Evolutionary conservation across 2,888 invertebrate genomes (phyloP), one percentile per base, ranked within the genome.

Genomic region (Dendrolimus houi): DNA sequence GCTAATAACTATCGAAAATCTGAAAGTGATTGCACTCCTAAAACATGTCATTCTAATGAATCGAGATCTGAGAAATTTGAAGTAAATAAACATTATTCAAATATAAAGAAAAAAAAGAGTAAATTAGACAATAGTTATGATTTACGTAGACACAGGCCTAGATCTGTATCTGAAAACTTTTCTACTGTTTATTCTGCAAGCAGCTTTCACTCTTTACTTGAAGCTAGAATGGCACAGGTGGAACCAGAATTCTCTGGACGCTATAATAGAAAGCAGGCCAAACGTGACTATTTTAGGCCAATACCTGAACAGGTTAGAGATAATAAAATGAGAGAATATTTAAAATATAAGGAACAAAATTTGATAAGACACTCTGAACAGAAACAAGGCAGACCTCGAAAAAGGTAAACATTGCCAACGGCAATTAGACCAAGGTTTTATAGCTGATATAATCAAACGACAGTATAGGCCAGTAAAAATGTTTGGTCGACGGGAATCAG

Each of bases 381-480:
- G 6, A 68, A 64, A 58, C 58, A 61, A 52, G 63, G 42, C 41
- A 72, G 62, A 59, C 59, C 62, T 58, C 64, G 62, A 53, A 78
- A 70, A 62, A 60, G 62, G 62, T 13, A 77, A 66, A 59, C 64
- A 69, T 57, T 61, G 60, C 12, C 58, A 58, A 54, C 60, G 64
- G 53, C 72, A 77, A 55, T 56, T 86, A 12, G 84, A 87, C 64
- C 66, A 79, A 58, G 78, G 85, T 56, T 89, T 80, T 61, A 89
- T 88, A 65, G 75, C 78, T 40, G 85, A 87, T 57, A 83, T 89
- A 59, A 86, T 89, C 52, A 78, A 67, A 61, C 72, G 75, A 56
- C 89, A 89, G 66, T 89, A 89, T 59, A 81, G 69, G 58, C 88
- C 87, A 7, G 66, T 83, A 0, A 83, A 79, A 67, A 65, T 85